Evolutionary conservation across 1,140 invertebrate species (phyloP), one percentile per base, ranked within the genome.

Genomic region (Delia radicum): DNA sequence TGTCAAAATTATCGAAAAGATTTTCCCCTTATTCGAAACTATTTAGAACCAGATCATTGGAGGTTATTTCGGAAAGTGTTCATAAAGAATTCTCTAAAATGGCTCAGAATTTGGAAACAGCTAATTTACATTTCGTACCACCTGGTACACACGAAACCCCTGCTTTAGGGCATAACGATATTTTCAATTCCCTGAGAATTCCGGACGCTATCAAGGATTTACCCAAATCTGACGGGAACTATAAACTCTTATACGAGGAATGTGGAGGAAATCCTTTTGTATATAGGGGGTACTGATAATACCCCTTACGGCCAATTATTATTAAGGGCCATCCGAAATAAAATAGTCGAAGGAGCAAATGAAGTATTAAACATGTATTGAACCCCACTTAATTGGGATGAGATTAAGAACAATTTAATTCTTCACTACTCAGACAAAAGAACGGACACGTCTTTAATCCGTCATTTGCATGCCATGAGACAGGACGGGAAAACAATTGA

Each of bases 161-260:
- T n/a, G n/a, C n/a, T n/a, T n/a, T n/a, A n/a, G n/a, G n/a, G n/a
- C n/a, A n/a, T 33, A 33, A 33, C 12, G 31, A 33, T 12, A 33
- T 12, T 33, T 33, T 33, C 12, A 33, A 33, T 6, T 33, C 5
- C 5, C 12, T 33, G 4, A 33, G 31, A 33, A 33, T 33, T 29
- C 65, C 65, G 10, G 71, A 73, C 26, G 71, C 71, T 6, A 73
- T 73, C 27, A 73, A 73, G 21, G 37, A 46, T 46, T 42, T 73
- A 18, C 71, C 71, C 31, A 73, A 74, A 31, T 74, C 61, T 61
- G 15, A 62, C 13, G 73, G 55, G 15, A 74, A 74, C 26, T 61
- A 46, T 46, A 63, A 75, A 37, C 69, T 75, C 55, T 21, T 75
- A n/a, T n/a, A n/a, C n/a, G n/a, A 69, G 67, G 15, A 75, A 75